phyloP scores from a whole-genome alignment of 2,888 invertebrate genomes.

The Tenodera sinensis region DNA sequence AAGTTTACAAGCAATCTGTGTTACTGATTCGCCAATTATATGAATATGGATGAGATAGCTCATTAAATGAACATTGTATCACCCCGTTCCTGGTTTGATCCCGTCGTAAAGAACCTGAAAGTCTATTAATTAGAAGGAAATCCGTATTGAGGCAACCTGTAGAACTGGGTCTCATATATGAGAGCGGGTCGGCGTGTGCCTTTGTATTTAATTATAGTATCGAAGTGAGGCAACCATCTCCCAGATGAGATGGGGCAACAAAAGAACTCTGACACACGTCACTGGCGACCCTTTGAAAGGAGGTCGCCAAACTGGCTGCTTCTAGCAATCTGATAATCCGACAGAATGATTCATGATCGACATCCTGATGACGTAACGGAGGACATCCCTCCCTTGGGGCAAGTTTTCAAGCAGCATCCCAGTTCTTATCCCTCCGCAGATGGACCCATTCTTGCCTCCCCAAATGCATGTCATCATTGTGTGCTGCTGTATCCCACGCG shows the following conservation, averaged over 20 bases:
- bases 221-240: background rate
- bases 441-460: background rate
- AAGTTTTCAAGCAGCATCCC: background rate
- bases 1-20: no score
- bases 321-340: slow-evolving; percentile 14
- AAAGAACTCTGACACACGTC: background rate
- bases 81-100: no score
- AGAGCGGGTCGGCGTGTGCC: background rate
- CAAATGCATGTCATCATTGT: slow-evolving; percentile 3
- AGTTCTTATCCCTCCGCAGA: background rate
- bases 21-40: no score
- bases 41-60: no score
- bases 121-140: background rate
- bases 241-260: background rate
- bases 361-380: slow-evolving; percentile 8
- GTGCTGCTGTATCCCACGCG: slow-evolving; percentile 6
- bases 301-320: background rate
- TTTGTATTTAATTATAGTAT: background rate
- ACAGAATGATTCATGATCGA: slow-evolving; percentile 16
- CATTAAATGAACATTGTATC: background rate
- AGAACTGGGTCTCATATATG: background rate
- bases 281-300: background rate
- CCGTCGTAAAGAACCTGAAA: background rate
- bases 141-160: background rate
- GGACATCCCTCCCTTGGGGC: background rate